Conservation (phyloP, 2,888 invertebrate species). For the Agonopterix subpropinquella region DNA sequence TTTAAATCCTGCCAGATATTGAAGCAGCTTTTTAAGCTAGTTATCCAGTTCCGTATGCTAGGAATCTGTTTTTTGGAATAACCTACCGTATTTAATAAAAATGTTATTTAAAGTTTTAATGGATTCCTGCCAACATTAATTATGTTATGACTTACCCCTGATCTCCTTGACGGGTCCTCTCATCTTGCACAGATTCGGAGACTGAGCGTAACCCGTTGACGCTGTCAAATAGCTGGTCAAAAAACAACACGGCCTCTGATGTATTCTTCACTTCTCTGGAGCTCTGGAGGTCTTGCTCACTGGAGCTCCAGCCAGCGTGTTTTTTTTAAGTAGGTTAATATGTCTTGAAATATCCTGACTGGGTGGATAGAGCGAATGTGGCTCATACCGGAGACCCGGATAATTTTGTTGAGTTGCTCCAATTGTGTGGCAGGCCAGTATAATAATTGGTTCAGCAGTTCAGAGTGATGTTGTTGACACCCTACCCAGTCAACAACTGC, state of each 20-base stretch:
- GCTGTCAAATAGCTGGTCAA: slow-evolving; percentile 12
- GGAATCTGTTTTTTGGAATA: slow-evolving; percentile 4
- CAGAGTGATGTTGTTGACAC: neutral
- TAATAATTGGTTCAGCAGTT: slow-evolving; percentile 1
- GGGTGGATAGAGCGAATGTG: too few species aligned
- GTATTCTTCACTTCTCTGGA: slow-evolving; percentile 8
- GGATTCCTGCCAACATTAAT: slow-evolving; percentile 12
- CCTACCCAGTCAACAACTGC: slow-evolving; percentile 2
- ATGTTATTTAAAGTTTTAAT: slow-evolving; percentile 10
- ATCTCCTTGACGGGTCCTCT: slow-evolving; percentile 9
- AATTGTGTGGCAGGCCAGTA: neutral
- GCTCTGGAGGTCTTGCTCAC: too few species aligned
- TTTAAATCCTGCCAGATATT: slow-evolving; percentile 8
- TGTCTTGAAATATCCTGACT: too few species aligned
- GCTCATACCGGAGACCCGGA: too few species aligned
- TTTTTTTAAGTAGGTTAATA: too few species aligned
- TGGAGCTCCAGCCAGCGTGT: too few species aligned
- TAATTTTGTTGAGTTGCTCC: too few species aligned
- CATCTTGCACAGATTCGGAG: slow-evolving; percentile 6
- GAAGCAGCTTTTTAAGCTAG: slow-evolving; percentile 10
- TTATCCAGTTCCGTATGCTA: slow-evolving; percentile 12
- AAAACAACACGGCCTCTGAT: slow-evolving; percentile 9
- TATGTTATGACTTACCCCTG: slow-evolving; percentile 6
- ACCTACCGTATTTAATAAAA: slow-evolving; percentile 5
- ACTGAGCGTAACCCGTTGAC: slow-evolving; percentile 8